phyloP scores from a whole-genome alignment of 2,888 invertebrate species.

The Alviniconcha strummeri region DNA sequence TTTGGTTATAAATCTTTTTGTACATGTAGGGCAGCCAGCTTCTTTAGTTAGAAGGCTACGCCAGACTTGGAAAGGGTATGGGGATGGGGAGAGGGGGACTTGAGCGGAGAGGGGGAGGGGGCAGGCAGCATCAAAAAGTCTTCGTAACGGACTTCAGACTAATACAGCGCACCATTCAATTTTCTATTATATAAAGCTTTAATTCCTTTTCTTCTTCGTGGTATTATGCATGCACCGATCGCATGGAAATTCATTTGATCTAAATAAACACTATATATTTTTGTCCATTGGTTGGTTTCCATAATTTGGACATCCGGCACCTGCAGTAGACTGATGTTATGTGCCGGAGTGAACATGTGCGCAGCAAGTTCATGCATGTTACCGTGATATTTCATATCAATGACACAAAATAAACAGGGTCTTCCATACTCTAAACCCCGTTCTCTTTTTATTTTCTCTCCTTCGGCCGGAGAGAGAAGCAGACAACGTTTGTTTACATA shows the following conservation, averaged over 20 bases:
- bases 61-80: neutral
- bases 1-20: neutral
- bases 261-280: neutral
- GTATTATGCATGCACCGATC: neutral
- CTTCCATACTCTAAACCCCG: neutral
- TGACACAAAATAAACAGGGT: neutral
- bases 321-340: too few species aligned
- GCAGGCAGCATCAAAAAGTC: neutral
- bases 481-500: neutral
- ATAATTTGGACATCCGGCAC: neutral
- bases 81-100: neutral
- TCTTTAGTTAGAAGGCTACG: neutral
- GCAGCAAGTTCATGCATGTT: conserved; percentile 7
- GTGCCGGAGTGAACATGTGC: neutral
- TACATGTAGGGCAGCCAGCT: neutral
- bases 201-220: neutral
- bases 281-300: neutral
- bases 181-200: neutral
- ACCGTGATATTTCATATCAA: neutral
- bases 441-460: neutral
- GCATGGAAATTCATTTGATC: neutral
- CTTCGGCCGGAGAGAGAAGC: neutral
- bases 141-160: neutral
- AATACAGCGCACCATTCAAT: neutral
- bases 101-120: too few species aligned